These are phyloP conservation scores for Sebastes kiyomatsui DNA, from an alignment of 2,797 vertebrate species.

Conservation along the genomic window DNA sequence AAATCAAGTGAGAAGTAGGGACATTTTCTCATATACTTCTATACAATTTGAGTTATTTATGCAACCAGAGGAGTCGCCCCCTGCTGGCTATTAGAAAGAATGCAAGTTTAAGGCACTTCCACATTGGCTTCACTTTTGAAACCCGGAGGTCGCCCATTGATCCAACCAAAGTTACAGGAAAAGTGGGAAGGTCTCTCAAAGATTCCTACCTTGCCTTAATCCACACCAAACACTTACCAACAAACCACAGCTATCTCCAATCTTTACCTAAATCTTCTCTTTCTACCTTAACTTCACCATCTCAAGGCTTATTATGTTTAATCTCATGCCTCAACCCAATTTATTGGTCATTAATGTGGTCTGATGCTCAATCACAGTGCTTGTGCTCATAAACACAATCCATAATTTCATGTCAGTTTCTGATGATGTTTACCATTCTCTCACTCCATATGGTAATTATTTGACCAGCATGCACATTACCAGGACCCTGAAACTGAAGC, in stretches of 20 bases:
- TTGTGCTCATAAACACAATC: too few species aligned
- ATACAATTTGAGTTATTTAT: too few species aligned
- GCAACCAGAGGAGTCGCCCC: too few species aligned
- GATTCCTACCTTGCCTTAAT: not conserved
- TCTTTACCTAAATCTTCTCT: not conserved
- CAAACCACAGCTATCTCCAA: not conserved
- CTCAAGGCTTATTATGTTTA: not conserved
- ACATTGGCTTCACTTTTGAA: too few species aligned
- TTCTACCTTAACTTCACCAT: not conserved
- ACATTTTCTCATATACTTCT: too few species aligned
- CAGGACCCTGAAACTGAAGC: not conserved
- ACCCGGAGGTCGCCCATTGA: too few species aligned
- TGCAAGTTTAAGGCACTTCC: too few species aligned
- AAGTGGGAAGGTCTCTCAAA: not conserved
- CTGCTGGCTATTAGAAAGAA: too few species aligned
- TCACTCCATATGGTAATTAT: not conserved
- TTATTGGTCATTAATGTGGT: not conserved
- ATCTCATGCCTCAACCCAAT: not conserved
- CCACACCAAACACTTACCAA: not conserved
- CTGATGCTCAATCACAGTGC: too few species aligned
- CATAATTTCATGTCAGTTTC: too few species aligned
- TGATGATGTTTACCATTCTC: not conserved
- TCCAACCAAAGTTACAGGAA: fast-evolving
- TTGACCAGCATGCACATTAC: not conserved
- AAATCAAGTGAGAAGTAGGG: too few species aligned